Percentiles rank a stretch among this genome's conserved stretches.
phyloP scores from a whole-genome alignment of 2,888 invertebrate genomes.

The Acleris cristana region DNA sequence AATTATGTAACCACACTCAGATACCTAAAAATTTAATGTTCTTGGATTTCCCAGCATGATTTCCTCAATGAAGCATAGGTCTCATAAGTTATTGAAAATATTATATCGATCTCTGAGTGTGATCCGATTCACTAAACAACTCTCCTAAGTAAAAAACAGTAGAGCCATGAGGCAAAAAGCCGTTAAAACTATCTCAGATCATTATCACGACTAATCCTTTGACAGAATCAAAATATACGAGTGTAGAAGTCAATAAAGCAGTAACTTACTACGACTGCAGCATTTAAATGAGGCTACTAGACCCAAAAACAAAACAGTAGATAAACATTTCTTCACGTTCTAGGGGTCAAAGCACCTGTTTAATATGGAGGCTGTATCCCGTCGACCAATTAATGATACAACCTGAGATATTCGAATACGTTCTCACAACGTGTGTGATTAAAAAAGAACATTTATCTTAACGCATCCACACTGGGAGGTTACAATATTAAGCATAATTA shows the following conservation, averaged over 20 bases:
- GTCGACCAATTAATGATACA: conserved; percentile 70
- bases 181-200: conserved; percentile 11
- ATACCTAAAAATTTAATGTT: too few species aligned
- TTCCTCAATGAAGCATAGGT: too few species aligned
- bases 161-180: not conserved
- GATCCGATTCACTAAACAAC: not conserved
- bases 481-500: conserved; percentile 5
- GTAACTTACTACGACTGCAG: conserved; percentile 23
- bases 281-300: conserved; percentile 27
- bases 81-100: not conserved
- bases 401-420: conserved; percentile 62
- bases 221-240: conserved; percentile 19
- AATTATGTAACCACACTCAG: too few species aligned
- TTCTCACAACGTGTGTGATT: conserved; percentile 30
- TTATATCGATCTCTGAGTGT: not conserved
- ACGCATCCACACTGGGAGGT: conserved; percentile 18
- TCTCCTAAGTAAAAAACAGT: not conserved
- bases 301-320: conserved; percentile 34
- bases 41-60: too few species aligned
- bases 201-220: conserved; percentile 17
- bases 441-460: conserved; percentile 30
- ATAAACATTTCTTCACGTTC: conserved; percentile 64
- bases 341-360: conserved; percentile 70
- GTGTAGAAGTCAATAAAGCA: conserved; percentile 18
- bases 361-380: conserved; percentile 65